Conservation (phyloP, 2,888 invertebrate genomes). For the Epinotia bilunana region DNA sequence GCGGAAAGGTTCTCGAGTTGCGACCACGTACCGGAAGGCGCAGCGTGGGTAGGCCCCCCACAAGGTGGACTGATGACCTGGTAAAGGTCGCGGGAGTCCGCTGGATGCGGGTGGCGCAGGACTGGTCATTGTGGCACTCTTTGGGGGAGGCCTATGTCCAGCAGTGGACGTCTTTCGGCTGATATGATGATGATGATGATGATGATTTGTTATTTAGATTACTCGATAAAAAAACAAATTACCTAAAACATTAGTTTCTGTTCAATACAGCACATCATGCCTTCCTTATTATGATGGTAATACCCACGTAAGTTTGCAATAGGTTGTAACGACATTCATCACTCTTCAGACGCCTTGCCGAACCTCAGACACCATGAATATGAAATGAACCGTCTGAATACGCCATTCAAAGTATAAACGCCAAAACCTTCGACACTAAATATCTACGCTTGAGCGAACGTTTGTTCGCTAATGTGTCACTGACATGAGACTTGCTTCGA, state of each 20-base stretch:
- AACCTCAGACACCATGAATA: conserved; percentile 64
- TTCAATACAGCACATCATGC: neutral
- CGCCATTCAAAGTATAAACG: conserved; percentile 50
- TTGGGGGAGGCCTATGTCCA: too few species aligned
- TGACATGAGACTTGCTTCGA: neutral
- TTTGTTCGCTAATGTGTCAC: conserved; percentile 1
- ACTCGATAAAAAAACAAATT: neutral
- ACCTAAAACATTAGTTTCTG: neutral
- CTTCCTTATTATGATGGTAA: conserved; percentile 49
- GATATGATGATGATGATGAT: too few species aligned
- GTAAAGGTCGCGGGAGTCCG: too few species aligned
- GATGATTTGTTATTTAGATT: too few species aligned
- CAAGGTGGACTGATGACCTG: too few species aligned
- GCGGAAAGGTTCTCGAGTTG: too few species aligned
- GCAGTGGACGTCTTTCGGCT: too few species aligned
- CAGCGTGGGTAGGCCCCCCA: too few species aligned
- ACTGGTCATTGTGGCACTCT: too few species aligned
- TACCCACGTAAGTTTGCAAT: conserved; percentile 49
- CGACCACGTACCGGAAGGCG: too few species aligned
- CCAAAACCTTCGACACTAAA: conserved; percentile 55
- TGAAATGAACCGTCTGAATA: conserved; percentile 61
- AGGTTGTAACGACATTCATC: conserved; percentile 56
- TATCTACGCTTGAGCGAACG: conserved; percentile 47
- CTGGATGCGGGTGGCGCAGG: too few species aligned
- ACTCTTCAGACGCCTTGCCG: conserved; percentile 54